Base-by-base conservation (phyloP, 2,888 invertebrate genomes). In the Biston stratarius region DNA sequence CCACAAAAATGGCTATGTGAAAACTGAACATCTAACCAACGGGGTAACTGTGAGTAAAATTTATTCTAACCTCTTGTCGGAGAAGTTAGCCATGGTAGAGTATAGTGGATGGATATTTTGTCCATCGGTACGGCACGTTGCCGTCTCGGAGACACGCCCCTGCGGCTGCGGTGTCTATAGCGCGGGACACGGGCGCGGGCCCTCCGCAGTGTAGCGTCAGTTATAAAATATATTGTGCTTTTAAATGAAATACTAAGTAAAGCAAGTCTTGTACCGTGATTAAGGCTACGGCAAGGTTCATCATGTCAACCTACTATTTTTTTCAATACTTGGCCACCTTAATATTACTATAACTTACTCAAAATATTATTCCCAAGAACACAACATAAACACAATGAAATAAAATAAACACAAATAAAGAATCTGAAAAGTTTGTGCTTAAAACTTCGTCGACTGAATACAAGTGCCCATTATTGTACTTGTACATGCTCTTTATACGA, bases 1-100 rank as follows among this genome's bases (percentile, higher is more conserved):
- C 63, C 72, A 82, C 67, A 85, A 79, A 74, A 93, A 93, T 82
- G 91, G 92, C 60, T 83, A 79, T 70, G 70, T 77, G 59, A 90
- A 88, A 71, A 74, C 83, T 15, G 66, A 76, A 72, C 67, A 75
- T 71, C 47, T 76, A 64, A 77, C 70, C 58, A 89, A 91, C 82
- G 88, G 87, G 62, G 74, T 83, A 62, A 74, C 71, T 69, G 92
- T 92, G 75, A 92, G 92, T 91, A 80, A 69, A 76, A 75, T 77
- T 79, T 80, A 78, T 80, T 76, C 75, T 70, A 67, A 77, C 75
- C 76, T 74, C 64, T 55, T 24, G 38, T 53, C 40, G 42, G 53
- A 68, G 3, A 55, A 60, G 15, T 62, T 69, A 67, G 36, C 57
- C 55, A 56, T 61, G 52, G 51, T 49, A 60, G 11, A 44, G 45